A percentile compares a stretch with the other conserved stretches of the same genome.
Conservation (phyloP, 2,888 invertebrate genomes). For the Rhagophthalmus giganteus region DNA sequence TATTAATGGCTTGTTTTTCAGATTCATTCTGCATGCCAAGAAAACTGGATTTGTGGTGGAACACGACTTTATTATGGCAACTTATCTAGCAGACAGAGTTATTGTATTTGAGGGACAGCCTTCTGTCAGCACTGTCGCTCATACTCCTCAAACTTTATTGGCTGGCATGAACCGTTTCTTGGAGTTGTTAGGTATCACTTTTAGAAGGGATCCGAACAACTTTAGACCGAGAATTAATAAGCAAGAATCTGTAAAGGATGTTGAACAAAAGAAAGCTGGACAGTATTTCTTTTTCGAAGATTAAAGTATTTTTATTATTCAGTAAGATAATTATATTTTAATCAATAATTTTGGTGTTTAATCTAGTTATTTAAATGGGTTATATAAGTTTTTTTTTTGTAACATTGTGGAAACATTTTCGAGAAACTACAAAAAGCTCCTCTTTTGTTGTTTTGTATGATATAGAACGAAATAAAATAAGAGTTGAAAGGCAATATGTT, state of each 20-base stretch:
- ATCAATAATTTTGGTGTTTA: slow-evolving; percentile 2
- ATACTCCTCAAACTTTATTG: slow-evolving; percentile 88
- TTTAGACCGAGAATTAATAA: slow-evolving; percentile 98
- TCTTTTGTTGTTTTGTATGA: no score
- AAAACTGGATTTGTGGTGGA: slow-evolving; percentile 99
- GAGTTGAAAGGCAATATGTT: no score
- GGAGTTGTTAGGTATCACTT: slow-evolving; percentile 93
- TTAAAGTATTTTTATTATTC: slow-evolving; percentile 52
- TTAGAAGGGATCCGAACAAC: slow-evolving; percentile 98
- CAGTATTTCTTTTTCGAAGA: slow-evolving; percentile 99
- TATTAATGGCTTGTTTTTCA: no score
- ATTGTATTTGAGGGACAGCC: slow-evolving; percentile 97
- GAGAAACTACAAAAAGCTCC: no score
- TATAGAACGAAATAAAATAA: no score
- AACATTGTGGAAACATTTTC: no score
- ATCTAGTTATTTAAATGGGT: slow-evolving; percentile 1
- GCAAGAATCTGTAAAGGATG: slow-evolving; percentile 93
- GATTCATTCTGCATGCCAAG: slow-evolving; percentile 97
- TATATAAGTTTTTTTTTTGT: no score
- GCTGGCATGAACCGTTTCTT: slow-evolving; percentile 99
- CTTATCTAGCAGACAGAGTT: slow-evolving; percentile 96
- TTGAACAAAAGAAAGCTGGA: slow-evolving; percentile 95
- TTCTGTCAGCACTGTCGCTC: slow-evolving; percentile 85
- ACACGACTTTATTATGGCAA: slow-evolving; percentile 99
- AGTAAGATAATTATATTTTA: background rate